Evolutionary conservation across 2,888 invertebrate species (phyloP).

Genomic region (Dicycla oo): DNA sequence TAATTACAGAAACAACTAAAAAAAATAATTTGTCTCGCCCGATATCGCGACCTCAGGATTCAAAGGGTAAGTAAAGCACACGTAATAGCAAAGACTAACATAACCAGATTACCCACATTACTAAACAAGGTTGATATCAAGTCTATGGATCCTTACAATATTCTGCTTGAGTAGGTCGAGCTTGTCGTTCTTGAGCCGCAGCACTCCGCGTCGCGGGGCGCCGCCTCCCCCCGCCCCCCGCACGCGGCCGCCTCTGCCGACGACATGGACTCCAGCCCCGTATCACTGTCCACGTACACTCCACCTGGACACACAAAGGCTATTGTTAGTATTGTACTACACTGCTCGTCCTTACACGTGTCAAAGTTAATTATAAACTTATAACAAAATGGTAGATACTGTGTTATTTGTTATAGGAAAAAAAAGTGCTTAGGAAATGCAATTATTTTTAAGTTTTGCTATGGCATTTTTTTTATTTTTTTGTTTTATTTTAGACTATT

Average conservation of each 20-base stretch:
- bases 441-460: neutral
- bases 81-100: conserved; percentile 15
- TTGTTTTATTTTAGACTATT: neutral
- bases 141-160: conserved; percentile 93
- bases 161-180: conserved; percentile 98
- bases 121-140: conserved; percentile 33
- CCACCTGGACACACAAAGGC: conserved; percentile 74
- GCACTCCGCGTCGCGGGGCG: conserved; percentile 90
- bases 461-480: neutral
- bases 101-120: conserved; percentile 30
- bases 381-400: neutral
- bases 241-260: conserved; percentile 94
- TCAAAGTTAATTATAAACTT: conserved; percentile 17
- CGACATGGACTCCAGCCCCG: conserved; percentile 98
- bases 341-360: conserved; percentile 52
- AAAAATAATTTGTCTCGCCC: too few species aligned
- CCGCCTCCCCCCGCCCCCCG: conserved; percentile 39
- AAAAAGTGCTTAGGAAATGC: conserved; percentile 1
- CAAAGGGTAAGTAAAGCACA: conserved; percentile 14
- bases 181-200: conserved; percentile 98
- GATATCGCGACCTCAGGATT: too few species aligned
- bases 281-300: conserved; percentile 98
- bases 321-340: conserved; percentile 55
- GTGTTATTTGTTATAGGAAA: neutral
- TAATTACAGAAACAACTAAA: too few species aligned